Evolutionary conservation across 2,113 vertebrate species (phyloP), one percentile per base, ranked within the genome.

Genomic region (Delphinus delphis): DNA sequence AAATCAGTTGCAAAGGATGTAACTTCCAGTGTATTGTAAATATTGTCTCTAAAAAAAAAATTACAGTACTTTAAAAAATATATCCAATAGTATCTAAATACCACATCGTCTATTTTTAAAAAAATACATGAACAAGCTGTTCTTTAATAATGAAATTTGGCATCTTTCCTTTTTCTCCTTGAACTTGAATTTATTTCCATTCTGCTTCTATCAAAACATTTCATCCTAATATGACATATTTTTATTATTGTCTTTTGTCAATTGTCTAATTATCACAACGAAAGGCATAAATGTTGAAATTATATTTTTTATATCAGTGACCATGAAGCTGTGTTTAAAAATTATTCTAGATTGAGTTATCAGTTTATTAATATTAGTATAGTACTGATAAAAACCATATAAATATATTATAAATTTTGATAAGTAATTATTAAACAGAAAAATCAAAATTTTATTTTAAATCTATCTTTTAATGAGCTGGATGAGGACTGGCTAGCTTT

Each of bases 1-100:
- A 95, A 95, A 86, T 95, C 87, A 89, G 28, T 76, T 92, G 62
- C 80, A 97, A 97, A 95, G 84, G 36, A 90, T 73, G 2, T 71
- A 82, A 85, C 11, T 76, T 90, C 3, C 13, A 50, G 17, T 65
- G 20, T 88, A 62, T 9, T 92, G 1, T 81, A 71, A 96, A 88
- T 94, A 92, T 20, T 92, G 47, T 90, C 50, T 93, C 93, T 87
- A 50, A 92, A 87, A 73, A 96, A 86, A 82, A 85, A 53, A 84
- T 70, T 80, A 80, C 2, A 70, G 26, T 20, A 86, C 25, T 90
- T 90, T 91, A 31, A 58, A 88, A 96, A 62, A 96, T 58, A 74
- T 47, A 76, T 44, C 31, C 60, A 90, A 83, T 25, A 63, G 14
- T 79, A 70, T 81, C 76, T 96, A 90, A 94, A 76, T 84, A 93